Conservation (phyloP, 2,113 vertebrate species). For the rabbit (Oryctolagus cuniculus) region mOryCun1.1 NC_091435.1:143970501-143971000, state of each 20-base stretch:
- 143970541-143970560: slow-evolving; percentile 71
- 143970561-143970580: slow-evolving; percentile 75
- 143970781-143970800: slow-evolving; percentile 55
- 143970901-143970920: not conserved
- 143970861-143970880: not conserved
- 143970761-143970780: slow-evolving; percentile 62
- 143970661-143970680: slow-evolving; percentile 7
- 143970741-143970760: slow-evolving; percentile 74
- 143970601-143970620: slow-evolving; percentile 67
- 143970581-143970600: slow-evolving; percentile 80
- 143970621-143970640: slow-evolving; percentile 76
- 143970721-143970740: slow-evolving; percentile 77
- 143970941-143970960: slow-evolving; percentile 12
- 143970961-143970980: not conserved
- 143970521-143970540: slow-evolving; percentile 61
- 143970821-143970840: slow-evolving; percentile 61
- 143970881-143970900: not conserved
- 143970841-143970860: slow-evolving; percentile 47
- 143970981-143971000: not conserved
- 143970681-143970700: slow-evolving; percentile 72
- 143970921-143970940: not conserved
- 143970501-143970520: slow-evolving; percentile 18
- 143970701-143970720: slow-evolving; percentile 78
- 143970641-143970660: slow-evolving; percentile 78
- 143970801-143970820: not conserved